Evolutionary conservation across 2,113 vertebrate species (phyloP), one percentile per base, ranked within the genome.

Genomic region (Ceuthmochares aereus): DNA sequence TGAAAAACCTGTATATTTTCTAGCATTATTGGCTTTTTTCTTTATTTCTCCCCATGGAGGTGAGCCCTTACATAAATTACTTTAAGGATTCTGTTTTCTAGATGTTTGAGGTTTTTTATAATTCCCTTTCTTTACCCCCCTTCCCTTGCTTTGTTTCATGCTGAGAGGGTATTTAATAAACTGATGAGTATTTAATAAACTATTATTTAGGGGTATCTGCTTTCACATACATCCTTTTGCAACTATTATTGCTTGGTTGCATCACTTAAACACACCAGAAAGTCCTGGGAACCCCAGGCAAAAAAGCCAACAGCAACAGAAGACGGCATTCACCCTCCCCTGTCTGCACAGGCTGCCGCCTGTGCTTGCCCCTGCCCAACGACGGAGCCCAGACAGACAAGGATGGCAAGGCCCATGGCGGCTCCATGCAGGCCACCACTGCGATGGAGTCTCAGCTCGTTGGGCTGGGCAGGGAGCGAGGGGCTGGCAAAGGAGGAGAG

Each of bases 11-110:
- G 62, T 91, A 42, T 92, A 90, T 91, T 87, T 95, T 93, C 81
- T 88, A 95, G 21, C 62, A 55, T 96, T 94, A 82, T 87, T 96
- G 85, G 54, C 67, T 75, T 90, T 96, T 95, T 95, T 84, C 64
- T 69, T 89, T 95, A 76, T 79, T 91, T 88, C 51, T 97, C 78
- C 82, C 73, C 36, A 27, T 83, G 81, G 87, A 94, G 49, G 81
- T 86, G 72, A 95, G 18, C 54, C 34, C n/a, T 89, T 84, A 92
- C 68, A 91, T 96, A 95, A 92, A 94, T 96, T 92, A 92, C 66
- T 94, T 79, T 68, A 77, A 87, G 37, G 52, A 80, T 84, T n/a
- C 34, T 70, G 34, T 68, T 78, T 83, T 68, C 34, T 68, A 67
- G 18, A 22, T 15, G 36, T 84, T 76, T 52, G 15, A 18, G 51